A percentile compares a stretch with the other conserved stretches of the same genome.
Evolutionary conservation across 2,113 vertebrate species (phyloP).

Genomic region (Gymnarchus niloticus): DNA sequence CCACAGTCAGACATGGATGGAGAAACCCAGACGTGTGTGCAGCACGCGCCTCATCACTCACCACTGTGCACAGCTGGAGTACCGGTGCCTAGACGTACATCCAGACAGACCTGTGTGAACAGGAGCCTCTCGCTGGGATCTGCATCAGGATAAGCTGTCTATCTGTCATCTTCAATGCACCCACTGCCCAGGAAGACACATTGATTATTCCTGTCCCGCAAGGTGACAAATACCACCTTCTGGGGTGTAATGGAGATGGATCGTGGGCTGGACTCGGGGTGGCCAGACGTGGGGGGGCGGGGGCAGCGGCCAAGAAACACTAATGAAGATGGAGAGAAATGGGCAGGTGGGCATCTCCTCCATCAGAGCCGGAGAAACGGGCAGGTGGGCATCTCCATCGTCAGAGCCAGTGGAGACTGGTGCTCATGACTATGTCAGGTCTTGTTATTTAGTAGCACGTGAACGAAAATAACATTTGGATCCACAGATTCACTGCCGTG

Average conservation of each 20-base stretch:
- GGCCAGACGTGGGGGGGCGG: background rate
- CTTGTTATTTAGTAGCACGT: background rate
- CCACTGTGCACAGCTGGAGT: background rate
- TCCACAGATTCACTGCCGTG: background rate
- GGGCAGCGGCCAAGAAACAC: background rate
- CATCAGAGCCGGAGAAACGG: background rate
- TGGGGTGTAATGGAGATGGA: slow-evolving; percentile 13
- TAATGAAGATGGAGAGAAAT: background rate
- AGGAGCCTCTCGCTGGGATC: background rate
- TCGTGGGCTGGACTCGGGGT: background rate
- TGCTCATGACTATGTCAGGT: background rate
- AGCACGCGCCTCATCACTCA: no score
- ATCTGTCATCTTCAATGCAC: slow-evolving; percentile 19
- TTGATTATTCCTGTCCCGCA: slow-evolving; percentile 17
- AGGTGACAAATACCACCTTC: slow-evolving; percentile 7
- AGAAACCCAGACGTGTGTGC: background rate
- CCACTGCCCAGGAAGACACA: background rate
- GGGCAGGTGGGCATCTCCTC: background rate
- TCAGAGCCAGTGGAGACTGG: no score
- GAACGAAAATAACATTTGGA: background rate
- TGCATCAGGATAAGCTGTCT: background rate
- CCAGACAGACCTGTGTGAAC: background rate
- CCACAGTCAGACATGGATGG: background rate
- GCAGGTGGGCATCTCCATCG: background rate
- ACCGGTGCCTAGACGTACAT: background rate